A percentile compares a stretch with the other conserved stretches of the same genome.
phyloP scores from a whole-genome alignment of 2,797 vertebrate genomes.

The Pangasius djambal region DNA sequence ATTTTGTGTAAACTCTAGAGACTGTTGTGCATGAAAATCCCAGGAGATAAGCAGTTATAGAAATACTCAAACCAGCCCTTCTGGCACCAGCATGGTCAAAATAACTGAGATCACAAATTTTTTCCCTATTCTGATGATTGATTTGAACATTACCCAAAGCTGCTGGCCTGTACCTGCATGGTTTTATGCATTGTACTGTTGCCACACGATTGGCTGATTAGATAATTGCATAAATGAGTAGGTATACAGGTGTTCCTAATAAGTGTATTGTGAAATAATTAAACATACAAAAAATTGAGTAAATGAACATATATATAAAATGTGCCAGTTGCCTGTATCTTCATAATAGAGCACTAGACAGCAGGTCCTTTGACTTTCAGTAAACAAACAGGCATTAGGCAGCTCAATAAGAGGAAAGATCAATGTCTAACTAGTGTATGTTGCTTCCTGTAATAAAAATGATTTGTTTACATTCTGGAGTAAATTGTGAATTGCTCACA shows the following conservation, averaged over 20 bases:
- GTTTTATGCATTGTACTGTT: background rate
- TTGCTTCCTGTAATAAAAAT: constrained; percentile 11
- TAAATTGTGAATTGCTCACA: constrained; percentile 16
- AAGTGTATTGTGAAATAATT: background rate
- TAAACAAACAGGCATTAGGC: background rate
- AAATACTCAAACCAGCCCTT: background rate
- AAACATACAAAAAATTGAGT: background rate
- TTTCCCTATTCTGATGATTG: background rate
- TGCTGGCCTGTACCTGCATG: background rate
- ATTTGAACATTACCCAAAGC: background rate
- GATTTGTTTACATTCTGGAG: constrained; percentile 1
- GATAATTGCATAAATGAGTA: background rate
- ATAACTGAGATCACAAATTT: background rate
- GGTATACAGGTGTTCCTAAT: background rate
- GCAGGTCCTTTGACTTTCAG: background rate
- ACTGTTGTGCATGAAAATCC: background rate
- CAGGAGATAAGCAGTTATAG: background rate
- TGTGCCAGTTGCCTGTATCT: background rate
- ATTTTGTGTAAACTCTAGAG: background rate
- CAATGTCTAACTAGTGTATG: background rate
- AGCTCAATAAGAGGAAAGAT: constrained; percentile 14
- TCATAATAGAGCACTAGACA: background rate
- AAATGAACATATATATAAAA: background rate
- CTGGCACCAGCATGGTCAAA: background rate
- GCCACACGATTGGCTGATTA: background rate